A percentile compares a stretch with the other conserved stretches of the same genome.
Conservation (phyloP, 2,797 vertebrate genomes). For the Thamnophis elegans region DNA sequence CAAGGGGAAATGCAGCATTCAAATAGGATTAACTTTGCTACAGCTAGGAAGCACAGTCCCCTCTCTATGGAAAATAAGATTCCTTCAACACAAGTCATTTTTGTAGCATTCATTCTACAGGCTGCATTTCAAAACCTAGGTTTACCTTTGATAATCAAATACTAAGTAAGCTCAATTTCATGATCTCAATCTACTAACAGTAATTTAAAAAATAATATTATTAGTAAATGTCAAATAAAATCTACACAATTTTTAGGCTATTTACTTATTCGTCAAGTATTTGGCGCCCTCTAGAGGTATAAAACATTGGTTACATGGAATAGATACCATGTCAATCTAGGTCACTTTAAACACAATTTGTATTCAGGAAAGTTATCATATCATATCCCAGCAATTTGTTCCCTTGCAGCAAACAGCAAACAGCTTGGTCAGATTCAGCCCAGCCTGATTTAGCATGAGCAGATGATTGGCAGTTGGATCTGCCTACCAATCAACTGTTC, state of each 20-base stretch:
- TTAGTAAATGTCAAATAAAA: neutral
- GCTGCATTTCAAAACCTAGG: neutral
- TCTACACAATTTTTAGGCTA: neutral
- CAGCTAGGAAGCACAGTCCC: neutral
- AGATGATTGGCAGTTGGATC: too few relatives aligned
- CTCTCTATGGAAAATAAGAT: neutral
- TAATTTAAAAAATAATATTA: neutral
- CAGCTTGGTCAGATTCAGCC: too few relatives aligned
- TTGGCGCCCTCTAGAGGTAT: constrained; percentile 22
- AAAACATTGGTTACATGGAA: neutral
- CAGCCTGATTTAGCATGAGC: too few relatives aligned
- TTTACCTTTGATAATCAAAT: neutral
- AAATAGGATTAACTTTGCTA: neutral
- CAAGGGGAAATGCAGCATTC: too few relatives aligned
- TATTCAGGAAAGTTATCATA: neutral
- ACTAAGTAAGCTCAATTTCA: neutral
- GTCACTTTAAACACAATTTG: neutral
- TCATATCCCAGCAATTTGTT: too few relatives aligned
- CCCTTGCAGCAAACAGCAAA: too few relatives aligned
- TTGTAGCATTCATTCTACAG: neutral
- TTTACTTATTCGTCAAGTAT: neutral
- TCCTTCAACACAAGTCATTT: neutral
- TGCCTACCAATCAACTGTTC: too few relatives aligned
- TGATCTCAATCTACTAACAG: neutral
- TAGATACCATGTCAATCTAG: neutral